Percentiles rank a stretch among this genome's conserved stretches.
Conservation (phyloP, 2,797 vertebrate genomes). For the Malacoraja senta region DNA sequence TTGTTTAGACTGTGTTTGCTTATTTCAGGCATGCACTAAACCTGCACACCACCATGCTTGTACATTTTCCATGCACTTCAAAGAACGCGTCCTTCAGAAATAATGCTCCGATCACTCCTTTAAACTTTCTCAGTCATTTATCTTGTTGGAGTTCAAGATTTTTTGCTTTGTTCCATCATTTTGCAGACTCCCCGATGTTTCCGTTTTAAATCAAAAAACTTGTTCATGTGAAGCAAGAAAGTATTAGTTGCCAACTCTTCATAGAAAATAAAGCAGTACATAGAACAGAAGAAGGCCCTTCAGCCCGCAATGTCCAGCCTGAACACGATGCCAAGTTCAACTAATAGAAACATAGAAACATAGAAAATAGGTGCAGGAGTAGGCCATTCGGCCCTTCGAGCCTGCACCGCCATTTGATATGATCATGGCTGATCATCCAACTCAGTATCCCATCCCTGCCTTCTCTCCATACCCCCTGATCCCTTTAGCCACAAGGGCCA, state of each 20-base stretch:
- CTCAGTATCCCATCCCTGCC: too few species aligned
- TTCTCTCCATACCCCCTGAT: too few species aligned
- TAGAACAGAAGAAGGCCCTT: too few species aligned
- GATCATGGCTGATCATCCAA: too few species aligned
- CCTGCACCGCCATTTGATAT: too few species aligned
- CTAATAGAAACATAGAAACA: too few species aligned
- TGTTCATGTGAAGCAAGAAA: neutral
- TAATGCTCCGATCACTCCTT: neutral
- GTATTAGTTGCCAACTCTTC: neutral
- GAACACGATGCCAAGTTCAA: too few species aligned
- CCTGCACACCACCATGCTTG: neutral
- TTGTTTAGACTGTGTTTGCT: neutral
- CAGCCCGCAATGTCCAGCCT: too few species aligned
- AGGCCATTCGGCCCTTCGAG: too few species aligned
- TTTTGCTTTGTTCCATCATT: neutral
- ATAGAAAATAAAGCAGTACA: neutral
- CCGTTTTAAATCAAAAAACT: neutral
- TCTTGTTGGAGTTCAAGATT: neutral
- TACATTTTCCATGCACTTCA: neutral
- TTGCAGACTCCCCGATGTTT: neutral
- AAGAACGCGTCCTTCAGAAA: neutral
- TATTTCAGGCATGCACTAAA: neutral
- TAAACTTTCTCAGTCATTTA: neutral
- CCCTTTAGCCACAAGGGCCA: too few species aligned
- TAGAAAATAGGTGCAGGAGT: too few species aligned